Conservation (phyloP, 1,140 invertebrate species). For the Meloidogyne exigua region DNA sequence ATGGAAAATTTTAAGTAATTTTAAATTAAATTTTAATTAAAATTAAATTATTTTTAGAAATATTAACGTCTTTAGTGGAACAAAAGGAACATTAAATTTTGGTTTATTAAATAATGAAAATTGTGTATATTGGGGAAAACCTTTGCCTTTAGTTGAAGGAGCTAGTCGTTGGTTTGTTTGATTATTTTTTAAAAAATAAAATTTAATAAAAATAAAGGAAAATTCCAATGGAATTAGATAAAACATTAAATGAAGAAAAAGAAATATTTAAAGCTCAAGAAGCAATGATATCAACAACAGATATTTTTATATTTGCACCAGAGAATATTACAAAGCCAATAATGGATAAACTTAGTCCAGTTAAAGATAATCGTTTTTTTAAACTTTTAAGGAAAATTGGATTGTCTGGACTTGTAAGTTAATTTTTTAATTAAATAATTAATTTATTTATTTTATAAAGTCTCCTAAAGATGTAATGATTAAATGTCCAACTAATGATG, state of each 20-base stretch:
- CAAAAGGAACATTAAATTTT: not conserved
- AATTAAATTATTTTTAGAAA: not conserved
- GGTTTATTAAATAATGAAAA: not conserved
- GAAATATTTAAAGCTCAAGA: not conserved
- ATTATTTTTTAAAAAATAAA: not conserved
- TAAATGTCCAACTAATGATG: not conserved
- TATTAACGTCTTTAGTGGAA: not conserved
- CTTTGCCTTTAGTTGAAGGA: not conserved
- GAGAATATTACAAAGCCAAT: not conserved
- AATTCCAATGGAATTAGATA: not conserved
- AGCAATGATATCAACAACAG: not conserved
- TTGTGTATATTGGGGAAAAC: not conserved
- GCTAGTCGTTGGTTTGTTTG: not conserved
- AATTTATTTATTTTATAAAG: not conserved
- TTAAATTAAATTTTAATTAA: too few species aligned
- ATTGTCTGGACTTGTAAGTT: not conserved
- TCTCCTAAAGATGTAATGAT: not conserved
- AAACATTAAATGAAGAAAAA: not conserved
- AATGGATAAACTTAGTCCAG: not conserved
- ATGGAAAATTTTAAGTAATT: conserved; percentile 2
- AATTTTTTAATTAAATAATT: not conserved
- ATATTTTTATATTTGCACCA: not conserved
- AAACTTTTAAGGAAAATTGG: not conserved
- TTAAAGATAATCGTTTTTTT: not conserved
- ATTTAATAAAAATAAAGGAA: not conserved